These are phyloP conservation scores for Loris lydekkerianus DNA, from an alignment of 2,797 vertebrate genomes.

Conservation along the genomic window DNA sequence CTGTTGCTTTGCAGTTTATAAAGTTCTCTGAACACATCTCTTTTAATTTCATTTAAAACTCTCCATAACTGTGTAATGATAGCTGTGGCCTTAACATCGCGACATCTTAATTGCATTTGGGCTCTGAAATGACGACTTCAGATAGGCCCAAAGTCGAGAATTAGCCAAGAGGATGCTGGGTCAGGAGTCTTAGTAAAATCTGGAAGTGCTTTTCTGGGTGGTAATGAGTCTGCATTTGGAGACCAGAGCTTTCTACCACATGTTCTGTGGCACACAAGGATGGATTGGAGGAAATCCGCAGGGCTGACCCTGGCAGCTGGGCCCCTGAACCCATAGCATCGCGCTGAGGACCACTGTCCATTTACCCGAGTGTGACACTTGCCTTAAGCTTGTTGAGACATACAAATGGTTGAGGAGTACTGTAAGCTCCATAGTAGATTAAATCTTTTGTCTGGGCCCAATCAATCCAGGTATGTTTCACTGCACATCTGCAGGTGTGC, in stretches of 20 bases:
- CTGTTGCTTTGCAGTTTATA: background rate
- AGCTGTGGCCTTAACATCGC: background rate
- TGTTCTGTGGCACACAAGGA: background rate
- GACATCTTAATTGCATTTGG: background rate
- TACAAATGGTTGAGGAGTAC: background rate
- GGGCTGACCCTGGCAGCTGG: background rate
- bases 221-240: background rate
- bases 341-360: background rate
- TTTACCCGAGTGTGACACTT: background rate
- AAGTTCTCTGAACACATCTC: background rate
- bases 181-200: background rate
- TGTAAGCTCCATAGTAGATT: background rate
- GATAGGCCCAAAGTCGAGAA: background rate
- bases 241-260: background rate
- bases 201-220: background rate
- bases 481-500: background rate
- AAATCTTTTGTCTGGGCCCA: background rate
- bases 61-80: background rate
- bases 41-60: slow-evolving; percentile 16
- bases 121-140: background rate
- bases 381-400: background rate
- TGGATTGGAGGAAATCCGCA: background rate
- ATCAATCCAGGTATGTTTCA: background rate
- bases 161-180: background rate
- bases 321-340: too few relatives aligned